Evolutionary conservation across 2,797 vertebrate genomes (phyloP).

Genomic region (Tarsius wallacei): DNA sequence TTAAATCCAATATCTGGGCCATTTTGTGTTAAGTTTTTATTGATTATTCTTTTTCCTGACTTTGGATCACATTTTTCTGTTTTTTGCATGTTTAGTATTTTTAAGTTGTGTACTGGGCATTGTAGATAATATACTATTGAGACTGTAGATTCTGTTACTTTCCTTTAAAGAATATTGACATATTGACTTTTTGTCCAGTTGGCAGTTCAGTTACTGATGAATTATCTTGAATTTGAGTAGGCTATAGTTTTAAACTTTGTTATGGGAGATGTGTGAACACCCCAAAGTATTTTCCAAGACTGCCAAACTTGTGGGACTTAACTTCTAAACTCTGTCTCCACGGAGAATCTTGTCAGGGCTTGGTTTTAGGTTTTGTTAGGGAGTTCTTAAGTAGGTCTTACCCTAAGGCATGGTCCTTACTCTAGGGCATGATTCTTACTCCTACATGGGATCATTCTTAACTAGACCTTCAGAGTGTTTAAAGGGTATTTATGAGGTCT

Average conservation of each 20-base stretch:
- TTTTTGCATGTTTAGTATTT: background rate
- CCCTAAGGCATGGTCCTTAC: background rate
- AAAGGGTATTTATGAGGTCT: background rate
- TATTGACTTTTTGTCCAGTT: conserved; percentile 55
- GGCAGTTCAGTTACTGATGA: conserved; percentile 46
- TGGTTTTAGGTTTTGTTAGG: background rate
- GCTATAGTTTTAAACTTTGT: background rate
- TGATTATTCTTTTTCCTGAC: too few relatives aligned
- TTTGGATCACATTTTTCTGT: too few relatives aligned
- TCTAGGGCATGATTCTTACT: background rate
- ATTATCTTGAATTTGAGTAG: conserved; percentile 3
- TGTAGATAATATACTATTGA: background rate
- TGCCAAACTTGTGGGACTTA: background rate
- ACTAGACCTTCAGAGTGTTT: background rate
- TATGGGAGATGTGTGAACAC: background rate
- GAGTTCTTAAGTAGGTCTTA: background rate
- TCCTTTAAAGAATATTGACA: background rate
- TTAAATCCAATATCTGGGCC: too few relatives aligned
- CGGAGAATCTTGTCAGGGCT: background rate
- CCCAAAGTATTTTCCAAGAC: conserved; percentile 4
- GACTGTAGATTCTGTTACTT: background rate
- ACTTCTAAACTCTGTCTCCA: background rate
- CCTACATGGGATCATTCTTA: background rate
- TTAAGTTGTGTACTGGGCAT: background rate
- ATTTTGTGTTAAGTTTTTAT: too few relatives aligned